Evolutionary conservation across 2,113 vertebrate species (phyloP), one percentile per base, ranked within the genome.

Genomic region (Chiloscyllium plagiosum): DNA sequence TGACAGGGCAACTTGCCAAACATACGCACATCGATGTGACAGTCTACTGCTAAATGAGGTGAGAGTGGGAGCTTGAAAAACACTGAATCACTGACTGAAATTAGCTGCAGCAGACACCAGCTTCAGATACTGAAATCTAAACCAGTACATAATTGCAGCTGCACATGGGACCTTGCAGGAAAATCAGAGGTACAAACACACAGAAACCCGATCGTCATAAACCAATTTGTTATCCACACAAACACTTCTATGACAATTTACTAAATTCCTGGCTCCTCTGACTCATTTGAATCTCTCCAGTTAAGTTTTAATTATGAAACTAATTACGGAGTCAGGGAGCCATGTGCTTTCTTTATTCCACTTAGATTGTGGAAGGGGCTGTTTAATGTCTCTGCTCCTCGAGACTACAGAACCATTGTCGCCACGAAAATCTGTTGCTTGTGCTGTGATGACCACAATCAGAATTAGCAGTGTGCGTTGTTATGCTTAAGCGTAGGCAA

Each of bases 161-260:
- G 26, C 94, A 50, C 94, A 50, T 26, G 66, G 94, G 68, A 37
- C 89, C 1, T 61, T 19, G 1, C 52, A 65, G 87, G 3, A 68
- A 37, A 93, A 37, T n/a, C 89, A 68, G n/a, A 66, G n/a, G 61
- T 33, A 26, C 17, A 15, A 61, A 29, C 4, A 13, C 85, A 29
- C 20, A 17, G 89, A 93, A 93, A 93, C 61, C 61, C 89, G 89
- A 93, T 93, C 68, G 89, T 20, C 89, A 93, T 93, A 66, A 93
- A 93, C 89, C 89, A 93, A 93, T 93, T 93, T 93, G 89, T 93
- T 93, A 93, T 93, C 61, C 89, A 93, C 89, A 93, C 89, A 93
- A 93, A 93, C 89, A 93, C n/a, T 93, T 66, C 33, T 2, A 37
- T 17, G 17, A 65, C 61, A 66, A 66, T 93, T 93, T 93, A 65